These are phyloP conservation scores for Sepiola atlantica DNA, from an alignment of 2,888 invertebrate species.

Conservation along the genomic window DNA sequence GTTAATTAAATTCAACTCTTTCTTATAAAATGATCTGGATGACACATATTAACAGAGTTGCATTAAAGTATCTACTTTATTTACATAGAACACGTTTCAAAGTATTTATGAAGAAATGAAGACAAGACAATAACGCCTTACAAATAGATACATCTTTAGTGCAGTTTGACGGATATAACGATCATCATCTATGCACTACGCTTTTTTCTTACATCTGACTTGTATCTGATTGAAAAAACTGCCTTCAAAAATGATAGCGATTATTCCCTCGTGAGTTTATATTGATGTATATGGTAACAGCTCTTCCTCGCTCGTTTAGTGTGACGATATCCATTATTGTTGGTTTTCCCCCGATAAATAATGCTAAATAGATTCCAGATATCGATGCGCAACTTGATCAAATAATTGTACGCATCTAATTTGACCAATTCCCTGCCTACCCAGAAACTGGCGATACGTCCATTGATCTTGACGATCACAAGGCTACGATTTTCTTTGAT, in stretches of 20 bases:
- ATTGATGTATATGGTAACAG: neutral
- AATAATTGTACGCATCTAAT: slow-evolving; percentile 1
- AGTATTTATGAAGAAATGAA: too few species aligned
- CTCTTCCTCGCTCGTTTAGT: neutral
- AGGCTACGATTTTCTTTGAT: neutral
- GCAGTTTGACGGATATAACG: too few species aligned
- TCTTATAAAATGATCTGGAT: too few species aligned
- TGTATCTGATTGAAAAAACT: neutral
- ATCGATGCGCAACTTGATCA: neutral
- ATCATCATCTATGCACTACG: too few species aligned
- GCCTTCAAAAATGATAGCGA: neutral
- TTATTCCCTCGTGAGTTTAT: neutral
- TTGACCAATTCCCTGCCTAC: neutral
- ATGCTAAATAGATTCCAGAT: neutral
- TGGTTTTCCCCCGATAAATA: neutral
- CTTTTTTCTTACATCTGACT: too few species aligned
- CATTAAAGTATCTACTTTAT: too few species aligned
- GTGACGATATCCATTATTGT: neutral
- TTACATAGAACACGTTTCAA: too few species aligned
- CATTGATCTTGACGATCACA: neutral
- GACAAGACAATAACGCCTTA: too few species aligned
- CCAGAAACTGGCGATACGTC: neutral
- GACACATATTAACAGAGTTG: too few species aligned
- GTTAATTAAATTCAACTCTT: too few species aligned
- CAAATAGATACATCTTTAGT: too few species aligned